phyloP scores from a whole-genome alignment of 2,797 vertebrate genomes.

The Hylomyscus alleni region DNA sequence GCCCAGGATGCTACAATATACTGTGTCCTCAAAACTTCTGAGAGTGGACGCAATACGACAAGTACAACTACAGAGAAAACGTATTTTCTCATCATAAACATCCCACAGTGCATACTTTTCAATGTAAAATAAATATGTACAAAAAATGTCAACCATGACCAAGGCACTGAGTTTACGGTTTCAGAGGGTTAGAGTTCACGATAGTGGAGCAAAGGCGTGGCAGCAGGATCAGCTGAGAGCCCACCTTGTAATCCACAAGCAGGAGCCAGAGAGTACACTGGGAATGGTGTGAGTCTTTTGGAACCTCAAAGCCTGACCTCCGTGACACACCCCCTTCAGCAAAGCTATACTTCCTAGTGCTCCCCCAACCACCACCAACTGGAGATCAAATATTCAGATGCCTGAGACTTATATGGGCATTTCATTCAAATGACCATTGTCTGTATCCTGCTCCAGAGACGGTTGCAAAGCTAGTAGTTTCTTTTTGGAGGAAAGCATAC shows the following conservation, averaged over 20 bases:
- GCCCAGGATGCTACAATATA: accelerated
- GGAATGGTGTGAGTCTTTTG: background rate
- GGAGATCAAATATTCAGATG: background rate
- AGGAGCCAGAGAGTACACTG: background rate
- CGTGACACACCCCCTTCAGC: background rate
- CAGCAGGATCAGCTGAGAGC: background rate
- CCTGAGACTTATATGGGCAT: background rate
- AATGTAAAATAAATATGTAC: background rate
- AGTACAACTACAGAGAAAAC: background rate
- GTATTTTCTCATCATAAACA: background rate
- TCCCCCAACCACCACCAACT: background rate
- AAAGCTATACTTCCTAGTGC: too few species aligned
- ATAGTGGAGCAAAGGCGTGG: background rate
- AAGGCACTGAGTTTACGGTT: background rate
- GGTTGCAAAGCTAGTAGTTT: background rate
- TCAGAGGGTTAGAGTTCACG: background rate
- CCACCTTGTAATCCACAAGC: background rate
- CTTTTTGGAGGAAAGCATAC: conserved; percentile 26
- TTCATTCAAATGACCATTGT: background rate
- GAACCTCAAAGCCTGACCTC: background rate
- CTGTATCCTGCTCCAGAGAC: background rate
- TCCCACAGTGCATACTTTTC: background rate
- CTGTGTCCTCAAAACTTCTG: background rate
- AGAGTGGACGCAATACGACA: background rate
- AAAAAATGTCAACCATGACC: background rate